phyloP scores from a whole-genome alignment of 2,888 invertebrate species.

The Laspeyria flexula region DNA sequence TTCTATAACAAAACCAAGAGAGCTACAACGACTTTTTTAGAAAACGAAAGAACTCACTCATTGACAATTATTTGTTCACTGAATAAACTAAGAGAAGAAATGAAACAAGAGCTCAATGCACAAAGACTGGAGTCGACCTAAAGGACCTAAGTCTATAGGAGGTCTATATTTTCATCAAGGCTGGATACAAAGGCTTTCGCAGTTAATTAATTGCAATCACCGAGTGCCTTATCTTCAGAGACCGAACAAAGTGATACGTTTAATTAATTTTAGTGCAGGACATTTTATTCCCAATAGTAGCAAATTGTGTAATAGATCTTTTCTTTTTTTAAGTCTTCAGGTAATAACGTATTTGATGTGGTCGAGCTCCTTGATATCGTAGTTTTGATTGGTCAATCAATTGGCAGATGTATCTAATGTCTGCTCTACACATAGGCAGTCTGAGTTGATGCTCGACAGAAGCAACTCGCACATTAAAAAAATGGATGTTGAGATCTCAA shows the following conservation, averaged over 20 bases:
- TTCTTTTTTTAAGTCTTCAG: background rate
- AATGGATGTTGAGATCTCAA: too few relatives aligned
- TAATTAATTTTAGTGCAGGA: conserved; percentile 34
- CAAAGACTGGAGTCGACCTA: background rate
- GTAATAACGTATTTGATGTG: too few relatives aligned
- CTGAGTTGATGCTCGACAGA: too few relatives aligned
- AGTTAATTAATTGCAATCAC: conserved; percentile 66
- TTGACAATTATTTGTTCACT: background rate
- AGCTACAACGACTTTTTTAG: too few relatives aligned
- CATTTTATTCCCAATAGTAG: conserved; percentile 19
- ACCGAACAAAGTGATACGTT: conserved; percentile 31
- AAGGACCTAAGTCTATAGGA: background rate
- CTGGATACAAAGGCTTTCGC: conserved; percentile 44
- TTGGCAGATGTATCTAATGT: too few relatives aligned
- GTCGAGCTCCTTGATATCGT: too few relatives aligned
- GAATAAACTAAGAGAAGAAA: background rate
- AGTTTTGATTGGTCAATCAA: too few relatives aligned
- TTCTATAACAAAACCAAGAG: too few relatives aligned
- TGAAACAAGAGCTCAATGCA: background rate
- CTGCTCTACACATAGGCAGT: too few relatives aligned
- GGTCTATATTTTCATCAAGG: conserved; percentile 35
- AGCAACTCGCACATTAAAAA: too few relatives aligned
- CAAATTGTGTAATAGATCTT: background rate
- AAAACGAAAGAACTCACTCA: conserved; percentile 2
- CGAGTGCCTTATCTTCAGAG: conserved; percentile 49